These are phyloP conservation scores for Entelurus aequoreus DNA, from an alignment of 2,113 vertebrate genomes.

Conservation along the genomic window DNA sequence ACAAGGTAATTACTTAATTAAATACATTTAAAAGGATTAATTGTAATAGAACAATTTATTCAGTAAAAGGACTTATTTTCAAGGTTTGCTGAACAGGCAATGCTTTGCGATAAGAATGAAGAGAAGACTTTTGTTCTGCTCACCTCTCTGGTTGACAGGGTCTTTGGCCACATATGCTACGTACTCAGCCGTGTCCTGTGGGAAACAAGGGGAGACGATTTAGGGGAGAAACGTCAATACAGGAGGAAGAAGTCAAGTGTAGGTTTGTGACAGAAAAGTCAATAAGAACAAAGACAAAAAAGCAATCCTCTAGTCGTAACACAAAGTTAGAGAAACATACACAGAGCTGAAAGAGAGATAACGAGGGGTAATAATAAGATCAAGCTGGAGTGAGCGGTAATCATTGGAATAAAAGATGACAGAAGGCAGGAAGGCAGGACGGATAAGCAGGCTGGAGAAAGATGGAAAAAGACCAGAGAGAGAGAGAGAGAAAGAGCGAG, in stretches of 20 bases:
- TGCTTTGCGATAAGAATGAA: not conserved
- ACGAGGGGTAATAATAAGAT: slow-evolving; percentile 27
- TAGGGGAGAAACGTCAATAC: slow-evolving; percentile 18
- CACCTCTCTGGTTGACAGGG: slow-evolving; percentile 97
- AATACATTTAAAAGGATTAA: slow-evolving; percentile 16
- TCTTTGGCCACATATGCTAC: slow-evolving; percentile 96
- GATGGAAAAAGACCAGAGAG: slow-evolving; percentile 40
- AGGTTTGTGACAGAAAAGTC: slow-evolving; percentile 31
- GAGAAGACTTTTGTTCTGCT: slow-evolving; percentile 29
- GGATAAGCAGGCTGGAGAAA: slow-evolving; percentile 35
- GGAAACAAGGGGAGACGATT: slow-evolving; percentile 30
- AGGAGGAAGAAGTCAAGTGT: slow-evolving; percentile 28
- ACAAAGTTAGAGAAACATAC: slow-evolving; percentile 27
- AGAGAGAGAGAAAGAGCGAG: slow-evolving; percentile 28
- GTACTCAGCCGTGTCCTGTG: slow-evolving; percentile 75
- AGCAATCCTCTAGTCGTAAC: slow-evolving; percentile 22
- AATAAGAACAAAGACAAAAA: slow-evolving; percentile 29
- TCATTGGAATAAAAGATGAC: slow-evolving; percentile 47
- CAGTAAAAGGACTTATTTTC: slow-evolving; percentile 12
- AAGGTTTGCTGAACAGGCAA: slow-evolving; percentile 2
- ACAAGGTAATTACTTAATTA: slow-evolving; percentile 9
- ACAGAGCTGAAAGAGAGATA: slow-evolving; percentile 33
- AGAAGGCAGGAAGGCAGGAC: slow-evolving; percentile 59
- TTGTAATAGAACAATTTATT: not conserved
- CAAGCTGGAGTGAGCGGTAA: slow-evolving; percentile 37